These are phyloP conservation scores for Taurulus bubalis DNA, from an alignment of 2,113 vertebrate species.

Conservation along the genomic window DNA sequence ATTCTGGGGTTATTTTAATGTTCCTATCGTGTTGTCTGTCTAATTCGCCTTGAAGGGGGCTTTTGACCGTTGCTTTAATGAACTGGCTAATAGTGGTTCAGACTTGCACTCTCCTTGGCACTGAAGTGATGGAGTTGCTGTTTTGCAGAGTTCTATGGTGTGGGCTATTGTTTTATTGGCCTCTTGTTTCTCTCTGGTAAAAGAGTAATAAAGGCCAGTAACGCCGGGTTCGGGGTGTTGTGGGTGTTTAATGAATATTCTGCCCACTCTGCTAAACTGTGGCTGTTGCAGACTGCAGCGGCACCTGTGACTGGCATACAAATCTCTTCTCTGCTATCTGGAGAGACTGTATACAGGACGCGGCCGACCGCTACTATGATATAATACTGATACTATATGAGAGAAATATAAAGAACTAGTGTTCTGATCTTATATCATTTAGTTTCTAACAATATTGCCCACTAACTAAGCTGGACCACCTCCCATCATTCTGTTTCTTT, in stretches of 20 bases:
- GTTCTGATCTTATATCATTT: too few relatives aligned
- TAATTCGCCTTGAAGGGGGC: background rate
- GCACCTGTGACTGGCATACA: conserved; percentile 1
- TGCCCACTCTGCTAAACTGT: background rate
- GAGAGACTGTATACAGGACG: background rate
- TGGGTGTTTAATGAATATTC: background rate
- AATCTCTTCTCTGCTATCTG: background rate
- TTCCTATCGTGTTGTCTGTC: background rate
- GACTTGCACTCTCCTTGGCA: background rate
- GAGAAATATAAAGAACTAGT: too few relatives aligned
- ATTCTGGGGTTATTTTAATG: background rate
- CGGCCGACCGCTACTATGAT: background rate
- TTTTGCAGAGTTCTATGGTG: background rate
- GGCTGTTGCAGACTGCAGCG: background rate
- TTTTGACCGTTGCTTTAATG: background rate
- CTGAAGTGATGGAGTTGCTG: background rate
- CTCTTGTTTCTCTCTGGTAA: background rate
- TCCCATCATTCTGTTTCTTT: too few relatives aligned
- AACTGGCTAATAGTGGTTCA: background rate
- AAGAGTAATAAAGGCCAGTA: background rate
- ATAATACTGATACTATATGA: background rate
- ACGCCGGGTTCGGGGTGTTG: background rate
- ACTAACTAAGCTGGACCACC: too few relatives aligned
- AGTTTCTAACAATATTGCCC: background rate
- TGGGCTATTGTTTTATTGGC: background rate